phyloP scores from a whole-genome alignment of 2,797 vertebrate genomes.

The Pseudochaenichthys georgianus region DNA sequence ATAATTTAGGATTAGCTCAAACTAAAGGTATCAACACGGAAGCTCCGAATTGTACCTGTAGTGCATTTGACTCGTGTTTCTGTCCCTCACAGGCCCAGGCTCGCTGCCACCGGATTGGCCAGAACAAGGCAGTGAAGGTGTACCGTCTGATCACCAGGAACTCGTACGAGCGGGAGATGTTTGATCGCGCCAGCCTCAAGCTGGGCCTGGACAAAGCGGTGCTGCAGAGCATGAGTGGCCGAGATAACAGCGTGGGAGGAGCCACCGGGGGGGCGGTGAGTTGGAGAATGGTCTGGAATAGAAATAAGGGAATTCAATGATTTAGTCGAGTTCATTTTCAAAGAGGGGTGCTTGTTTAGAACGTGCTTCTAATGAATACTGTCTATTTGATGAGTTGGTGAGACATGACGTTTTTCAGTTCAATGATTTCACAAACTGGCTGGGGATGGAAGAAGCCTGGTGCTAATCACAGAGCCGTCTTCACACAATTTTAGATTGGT shows the following conservation, averaged over 20 bases:
- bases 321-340: conserved; percentile 15
- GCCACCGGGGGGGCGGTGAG: conserved; percentile 77
- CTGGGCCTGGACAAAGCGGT: conserved; percentile 98
- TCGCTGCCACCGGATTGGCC: conserved; percentile 97
- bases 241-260: conserved; percentile 94
- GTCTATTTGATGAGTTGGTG: conserved; percentile 9
- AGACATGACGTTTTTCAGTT: neutral
- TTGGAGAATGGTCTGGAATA: conserved; percentile 35
- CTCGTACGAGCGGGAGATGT: conserved; percentile 98
- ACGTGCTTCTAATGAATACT: neutral
- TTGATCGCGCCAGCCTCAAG: conserved; percentile 97
- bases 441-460: neutral
- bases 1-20: neutral
- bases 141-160: conserved; percentile 98
- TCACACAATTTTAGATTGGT: neutral
- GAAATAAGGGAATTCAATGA: conserved; percentile 27
- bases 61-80: neutral
- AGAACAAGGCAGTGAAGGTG: conserved; percentile 99
- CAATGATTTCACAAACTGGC: neutral
- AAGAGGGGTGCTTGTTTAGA: conserved; percentile 14
- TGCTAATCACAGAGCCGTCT: neutral
- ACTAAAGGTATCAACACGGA: neutral
- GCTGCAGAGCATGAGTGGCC: conserved; percentile 98
- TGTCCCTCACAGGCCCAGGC: conserved; percentile 91
- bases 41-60: neutral